These are phyloP conservation scores for Borostomias antarcticus DNA, from an alignment of 2,797 vertebrate genomes.

Conservation along the genomic window DNA sequence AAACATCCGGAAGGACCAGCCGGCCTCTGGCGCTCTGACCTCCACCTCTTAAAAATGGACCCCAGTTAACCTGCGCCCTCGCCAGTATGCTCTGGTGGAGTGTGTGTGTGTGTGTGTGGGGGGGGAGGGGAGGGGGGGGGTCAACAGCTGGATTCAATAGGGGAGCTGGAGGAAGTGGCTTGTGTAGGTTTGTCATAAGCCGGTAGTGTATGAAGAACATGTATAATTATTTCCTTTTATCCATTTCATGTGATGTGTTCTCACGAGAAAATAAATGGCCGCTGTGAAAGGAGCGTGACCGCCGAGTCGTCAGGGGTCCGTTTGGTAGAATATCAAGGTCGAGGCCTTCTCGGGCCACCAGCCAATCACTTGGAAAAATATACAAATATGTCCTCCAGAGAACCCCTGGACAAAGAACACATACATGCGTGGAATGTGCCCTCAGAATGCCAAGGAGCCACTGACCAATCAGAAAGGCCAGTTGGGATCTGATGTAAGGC, in stretches of 20 bases:
- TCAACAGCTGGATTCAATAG: slow-evolving; percentile 35
- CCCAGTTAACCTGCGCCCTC: slow-evolving; percentile 22
- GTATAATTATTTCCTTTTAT: slow-evolving; percentile 14
- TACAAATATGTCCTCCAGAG: slow-evolving; percentile 37
- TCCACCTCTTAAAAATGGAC: slow-evolving; percentile 1
- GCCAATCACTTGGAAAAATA: slow-evolving; percentile 56
- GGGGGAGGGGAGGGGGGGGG: slow-evolving; percentile 4
- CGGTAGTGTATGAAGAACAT: background rate
- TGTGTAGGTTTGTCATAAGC: background rate
- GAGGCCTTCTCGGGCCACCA: slow-evolving; percentile 26
- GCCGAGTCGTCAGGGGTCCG: slow-evolving; percentile 28
- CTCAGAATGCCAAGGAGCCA: slow-evolving; percentile 32
- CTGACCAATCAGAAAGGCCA: slow-evolving; percentile 38
- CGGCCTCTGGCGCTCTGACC: slow-evolving; percentile 2
- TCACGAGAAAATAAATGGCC: background rate
- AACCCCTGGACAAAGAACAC: slow-evolving; percentile 38
- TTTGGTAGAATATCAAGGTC: slow-evolving; percentile 39
- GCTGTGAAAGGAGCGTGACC: background rate
- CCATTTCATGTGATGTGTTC: slow-evolving; percentile 26
- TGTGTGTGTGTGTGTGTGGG: slow-evolving; percentile 4
- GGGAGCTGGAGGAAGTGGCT: background rate
- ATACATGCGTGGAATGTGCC: slow-evolving; percentile 33
- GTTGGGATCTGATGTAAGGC: slow-evolving; percentile 34
- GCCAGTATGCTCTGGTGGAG: too few relatives aligned
- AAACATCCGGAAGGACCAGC: slow-evolving; percentile 27